Percentiles rank a stretch among this genome's conserved stretches.
Evolutionary conservation across 1,140 invertebrate genomes (phyloP).

Genomic region (Listronotus oregonensis): DNA sequence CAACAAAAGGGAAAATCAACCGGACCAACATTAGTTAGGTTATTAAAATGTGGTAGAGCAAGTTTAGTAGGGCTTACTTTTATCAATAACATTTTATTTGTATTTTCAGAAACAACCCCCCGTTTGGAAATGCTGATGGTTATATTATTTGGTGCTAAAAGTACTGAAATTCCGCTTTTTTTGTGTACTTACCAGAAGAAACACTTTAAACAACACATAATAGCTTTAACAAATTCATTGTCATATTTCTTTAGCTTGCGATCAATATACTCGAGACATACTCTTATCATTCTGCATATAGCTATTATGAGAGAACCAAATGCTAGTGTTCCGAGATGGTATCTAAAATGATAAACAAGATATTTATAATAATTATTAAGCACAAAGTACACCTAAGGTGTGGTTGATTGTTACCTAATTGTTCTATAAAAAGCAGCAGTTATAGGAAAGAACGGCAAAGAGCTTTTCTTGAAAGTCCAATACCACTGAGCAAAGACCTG

Average conservation of each 20-base stretch:
- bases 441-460: conserved; percentile 83
- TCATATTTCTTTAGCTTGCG: conserved; percentile 79
- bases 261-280: conserved; percentile 85
- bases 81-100: too few species aligned
- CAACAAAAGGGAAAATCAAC: too few species aligned
- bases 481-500: conserved; percentile 89
- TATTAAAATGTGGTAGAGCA: too few species aligned
- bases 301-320: conserved; percentile 93
- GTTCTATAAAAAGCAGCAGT: conserved; percentile 71
- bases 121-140: too few species aligned
- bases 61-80: too few species aligned
- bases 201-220: conserved; percentile 84
- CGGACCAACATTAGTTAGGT: too few species aligned
- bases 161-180: too few species aligned
- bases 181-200: conserved; percentile 72
- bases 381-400: too few species aligned
- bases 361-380: too few species aligned
- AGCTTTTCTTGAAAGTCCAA: conserved; percentile 84
- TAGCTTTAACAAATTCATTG: conserved; percentile 72
- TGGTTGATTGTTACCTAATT: conserved; percentile 64
- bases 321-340: conserved; percentile 91
- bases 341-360: conserved; percentile 61
- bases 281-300: conserved; percentile 84
- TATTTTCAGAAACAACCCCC: too few species aligned
- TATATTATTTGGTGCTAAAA: too few species aligned